Percentiles rank a stretch among this genome's conserved stretches.
Evolutionary conservation across 2,113 vertebrate species (phyloP).

Genomic region (Oceanites oceanicus): DNA sequence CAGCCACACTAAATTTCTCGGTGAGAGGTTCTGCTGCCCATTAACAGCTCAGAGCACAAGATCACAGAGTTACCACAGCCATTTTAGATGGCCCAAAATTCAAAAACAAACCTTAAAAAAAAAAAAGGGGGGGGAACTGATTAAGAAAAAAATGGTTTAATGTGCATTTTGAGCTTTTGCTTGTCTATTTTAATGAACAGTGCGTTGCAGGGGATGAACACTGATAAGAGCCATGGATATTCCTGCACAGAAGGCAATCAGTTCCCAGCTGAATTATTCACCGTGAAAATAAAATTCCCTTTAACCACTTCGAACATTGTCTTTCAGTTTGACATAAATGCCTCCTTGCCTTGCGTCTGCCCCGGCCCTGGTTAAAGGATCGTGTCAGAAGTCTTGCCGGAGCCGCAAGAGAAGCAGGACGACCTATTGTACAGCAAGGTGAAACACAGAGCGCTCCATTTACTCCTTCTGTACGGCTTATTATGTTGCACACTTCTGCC

Average conservation of each 20-base stretch:
- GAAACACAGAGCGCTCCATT: neutral
- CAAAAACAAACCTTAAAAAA: neutral
- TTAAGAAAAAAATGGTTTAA: neutral
- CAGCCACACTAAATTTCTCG: neutral
- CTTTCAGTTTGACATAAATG: neutral
- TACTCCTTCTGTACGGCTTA: neutral
- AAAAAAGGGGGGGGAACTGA: neutral
- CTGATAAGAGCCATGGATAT: neutral
- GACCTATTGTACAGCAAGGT: neutral
- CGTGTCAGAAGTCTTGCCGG: neutral
- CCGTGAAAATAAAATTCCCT: conserved; percentile 23
- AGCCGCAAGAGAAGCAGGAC: neutral
- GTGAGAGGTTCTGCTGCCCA: neutral
- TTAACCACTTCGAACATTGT: neutral
- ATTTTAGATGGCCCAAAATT: neutral
- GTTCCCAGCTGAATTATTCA: conserved; percentile 37
- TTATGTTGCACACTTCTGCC: neutral
- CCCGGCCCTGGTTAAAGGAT: neutral
- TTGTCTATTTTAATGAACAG: neutral
- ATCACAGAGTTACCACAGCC: neutral
- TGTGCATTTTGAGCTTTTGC: neutral
- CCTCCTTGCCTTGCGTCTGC: neutral
- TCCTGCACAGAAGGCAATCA: conserved; percentile 26
- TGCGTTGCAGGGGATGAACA: neutral
- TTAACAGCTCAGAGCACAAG: neutral